Evolutionary conservation across 2,888 invertebrate species (phyloP).

Genomic region (Anorthoa munda): DNA sequence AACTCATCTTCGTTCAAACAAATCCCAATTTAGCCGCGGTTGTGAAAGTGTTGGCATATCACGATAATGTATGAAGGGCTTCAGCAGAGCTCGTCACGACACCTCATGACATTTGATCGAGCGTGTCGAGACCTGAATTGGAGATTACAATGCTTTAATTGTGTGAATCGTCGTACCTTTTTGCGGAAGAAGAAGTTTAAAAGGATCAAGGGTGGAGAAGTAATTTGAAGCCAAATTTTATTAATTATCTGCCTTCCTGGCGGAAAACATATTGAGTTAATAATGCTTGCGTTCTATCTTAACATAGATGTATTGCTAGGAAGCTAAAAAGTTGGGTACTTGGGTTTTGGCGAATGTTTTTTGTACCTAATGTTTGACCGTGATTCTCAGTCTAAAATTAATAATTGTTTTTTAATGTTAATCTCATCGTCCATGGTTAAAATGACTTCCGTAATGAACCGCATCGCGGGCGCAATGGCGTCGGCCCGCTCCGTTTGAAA

Average conservation of each 20-base stretch:
- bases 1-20: slow-evolving; percentile 43
- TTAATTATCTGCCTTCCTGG: neutral
- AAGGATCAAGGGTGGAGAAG: neutral
- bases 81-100: slow-evolving; percentile 60
- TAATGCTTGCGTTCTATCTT: neutral
- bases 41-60: slow-evolving; percentile 72
- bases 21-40: slow-evolving; percentile 45
- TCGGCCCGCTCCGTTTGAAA: no score
- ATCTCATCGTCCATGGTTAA: no score
- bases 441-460: no score
- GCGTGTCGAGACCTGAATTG: slow-evolving; percentile 36
- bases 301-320: no score
- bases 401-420: no score
- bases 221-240: neutral
- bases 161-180: slow-evolving; percentile 27
- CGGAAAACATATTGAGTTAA: neutral
- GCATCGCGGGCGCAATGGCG: no score
- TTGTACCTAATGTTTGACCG: no score
- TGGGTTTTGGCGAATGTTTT: no score
- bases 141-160: slow-evolving; percentile 42
- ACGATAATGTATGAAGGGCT: slow-evolving; percentile 61
- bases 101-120: slow-evolving; percentile 58
- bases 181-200: neutral
- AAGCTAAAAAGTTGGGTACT: no score
- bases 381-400: no score